These are phyloP conservation scores for Lateolabrax maculatus DNA, from an alignment of 2,797 vertebrate species.

Conservation along the genomic window DNA sequence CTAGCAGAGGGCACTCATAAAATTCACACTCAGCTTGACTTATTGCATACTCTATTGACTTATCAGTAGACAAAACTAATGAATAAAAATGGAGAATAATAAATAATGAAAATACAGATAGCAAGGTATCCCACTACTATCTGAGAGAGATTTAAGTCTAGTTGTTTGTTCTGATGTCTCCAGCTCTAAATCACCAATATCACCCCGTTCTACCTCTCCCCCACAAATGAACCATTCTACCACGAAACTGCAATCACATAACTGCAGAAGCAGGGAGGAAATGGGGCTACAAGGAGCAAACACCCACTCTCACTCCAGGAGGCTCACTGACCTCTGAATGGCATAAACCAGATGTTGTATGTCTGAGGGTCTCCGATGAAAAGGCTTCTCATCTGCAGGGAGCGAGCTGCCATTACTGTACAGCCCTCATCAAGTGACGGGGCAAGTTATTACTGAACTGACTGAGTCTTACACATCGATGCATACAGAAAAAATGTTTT, in stretches of 20 bases:
- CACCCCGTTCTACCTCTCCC: constrained; percentile 27
- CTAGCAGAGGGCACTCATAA: neutral
- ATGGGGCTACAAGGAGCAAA: constrained; percentile 71
- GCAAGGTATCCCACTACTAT: neutral
- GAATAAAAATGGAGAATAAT: no score
- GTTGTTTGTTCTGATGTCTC: constrained; percentile 10
- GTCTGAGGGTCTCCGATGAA: constrained; percentile 28
- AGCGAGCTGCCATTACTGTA: constrained; percentile 2
- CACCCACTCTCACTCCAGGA: constrained; percentile 75
- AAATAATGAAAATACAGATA: constrained; percentile 15
- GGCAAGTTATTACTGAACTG: neutral
- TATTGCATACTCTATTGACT: neutral
- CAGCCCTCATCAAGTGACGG: constrained; percentile 1
- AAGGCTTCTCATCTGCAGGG: constrained; percentile 22
- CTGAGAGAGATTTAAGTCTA: constrained; percentile 1
- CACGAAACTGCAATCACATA: constrained; percentile 48
- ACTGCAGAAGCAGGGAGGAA: constrained; percentile 69
- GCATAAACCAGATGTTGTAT: constrained; percentile 64
- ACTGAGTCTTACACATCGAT: neutral
- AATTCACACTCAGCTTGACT: neutral
- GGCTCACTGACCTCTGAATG: constrained; percentile 65
- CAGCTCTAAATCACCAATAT: constrained; percentile 19
- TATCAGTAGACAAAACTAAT: neutral
- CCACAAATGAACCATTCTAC: constrained; percentile 23
- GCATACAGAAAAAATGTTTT: neutral